Evolutionary conservation across 2,113 vertebrate genomes (phyloP), one percentile per base, ranked within the genome.

Genomic region (Pelodiscus sinensis): DNA sequence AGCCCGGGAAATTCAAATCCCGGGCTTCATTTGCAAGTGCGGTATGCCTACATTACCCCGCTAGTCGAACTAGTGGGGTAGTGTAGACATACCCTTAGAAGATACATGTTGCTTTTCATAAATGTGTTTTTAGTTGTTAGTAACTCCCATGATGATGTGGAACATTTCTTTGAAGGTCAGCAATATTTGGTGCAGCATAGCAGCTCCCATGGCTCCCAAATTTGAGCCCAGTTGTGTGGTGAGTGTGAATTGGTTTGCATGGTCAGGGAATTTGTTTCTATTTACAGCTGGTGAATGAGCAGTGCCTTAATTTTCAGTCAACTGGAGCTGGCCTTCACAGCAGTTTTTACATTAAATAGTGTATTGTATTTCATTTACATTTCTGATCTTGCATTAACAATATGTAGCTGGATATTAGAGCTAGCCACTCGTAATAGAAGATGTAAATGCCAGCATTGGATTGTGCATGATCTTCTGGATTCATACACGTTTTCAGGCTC

Each of bases 281-380:
- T 91, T 86, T 87, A 92, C 21, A 22, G 21, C 68, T 78, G 51
- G 58, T 44, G 19, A 90, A 86, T 87, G 90, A 92, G 88, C 65
- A 83, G 57, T 50, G 83, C 50, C 19, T 84, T 92, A 86, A 87
- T 95, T 91, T 94, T 96, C 22, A 55, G 89, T 2, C 60, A 52
- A 85, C n/a, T 79, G 55, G 24, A 81, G 95, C 55, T 81, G 38
- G 35, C 51, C 11, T 79, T 71, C 68, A 35, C 55, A 35, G 21
- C 58, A 84, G 22, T 50, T 81, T 81, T 87, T 91, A 24, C 56
- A 27, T 87, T 29, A 8, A 2, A 6, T 27, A 3, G 2, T 54
- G 29, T 57, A 82, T 31, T 31, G 79, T 21, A 9, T 87, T 19
- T 87, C 88, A 31, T 92, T 92, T 10, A 1, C 78, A 19, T 92